Percentiles rank a stretch among this genome's conserved stretches.
phyloP scores from a whole-genome alignment of 2,113 vertebrate species.

The Sprattus sprattus region DNA sequence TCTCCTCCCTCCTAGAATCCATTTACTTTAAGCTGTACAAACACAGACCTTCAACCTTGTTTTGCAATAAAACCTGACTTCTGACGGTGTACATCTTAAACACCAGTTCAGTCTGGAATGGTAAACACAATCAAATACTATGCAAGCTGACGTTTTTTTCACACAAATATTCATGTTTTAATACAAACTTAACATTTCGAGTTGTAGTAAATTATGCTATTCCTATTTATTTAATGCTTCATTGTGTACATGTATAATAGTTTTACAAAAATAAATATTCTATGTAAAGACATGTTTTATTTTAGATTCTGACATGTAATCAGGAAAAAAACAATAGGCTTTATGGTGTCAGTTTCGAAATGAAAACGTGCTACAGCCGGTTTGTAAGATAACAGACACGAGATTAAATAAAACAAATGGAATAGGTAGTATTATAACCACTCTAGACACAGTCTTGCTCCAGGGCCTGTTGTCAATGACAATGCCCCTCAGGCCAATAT shows the following conservation, averaged over 20 bases:
- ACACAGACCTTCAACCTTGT: slow-evolving; percentile 65
- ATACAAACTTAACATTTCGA: not conserved
- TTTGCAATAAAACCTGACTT: slow-evolving; percentile 61
- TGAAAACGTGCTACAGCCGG: not conserved
- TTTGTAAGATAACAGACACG: not conserved
- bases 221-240: not conserved
- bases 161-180: not conserved
- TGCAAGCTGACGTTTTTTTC: not conserved
- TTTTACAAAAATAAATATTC: not conserved
- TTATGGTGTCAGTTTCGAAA: not conserved
- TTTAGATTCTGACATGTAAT: not conserved
- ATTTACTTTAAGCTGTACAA: slow-evolving; percentile 67
- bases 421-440: not conserved
- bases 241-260: not conserved
- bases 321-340: not conserved
- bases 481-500: slow-evolving; percentile 80
- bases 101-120: slow-evolving; percentile 31
- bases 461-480: slow-evolving; percentile 52
- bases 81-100: slow-evolving; percentile 45
- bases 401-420: slow-evolving; percentile 12
- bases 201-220: not conserved
- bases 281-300: not conserved
- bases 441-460: slow-evolving; percentile 6
- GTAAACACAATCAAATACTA: slow-evolving; percentile 21
- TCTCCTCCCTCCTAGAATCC: slow-evolving; percentile 61